Evolutionary conservation across 2,888 invertebrate species (phyloP).

Genomic region (Papilio demoleus): DNA sequence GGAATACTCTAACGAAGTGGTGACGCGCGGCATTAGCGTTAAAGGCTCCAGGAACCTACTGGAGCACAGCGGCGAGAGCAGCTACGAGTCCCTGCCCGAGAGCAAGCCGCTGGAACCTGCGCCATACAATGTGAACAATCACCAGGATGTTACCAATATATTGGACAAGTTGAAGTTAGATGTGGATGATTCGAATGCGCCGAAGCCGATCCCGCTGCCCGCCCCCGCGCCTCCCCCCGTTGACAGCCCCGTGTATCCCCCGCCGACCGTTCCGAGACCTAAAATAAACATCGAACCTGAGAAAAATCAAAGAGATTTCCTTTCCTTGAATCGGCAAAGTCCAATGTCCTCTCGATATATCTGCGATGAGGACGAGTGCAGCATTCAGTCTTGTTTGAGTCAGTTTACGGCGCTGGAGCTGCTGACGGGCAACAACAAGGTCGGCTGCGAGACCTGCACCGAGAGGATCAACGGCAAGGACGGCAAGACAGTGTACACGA

Average conservation of each 20-base stretch:
- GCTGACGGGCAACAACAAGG: constrained; percentile 95
- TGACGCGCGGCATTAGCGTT: constrained; percentile 72
- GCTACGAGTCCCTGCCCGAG: constrained; percentile 65
- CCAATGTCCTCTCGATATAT: constrained; percentile 87
- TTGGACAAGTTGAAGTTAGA: constrained; percentile 70
- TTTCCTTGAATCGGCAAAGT: constrained; percentile 65
- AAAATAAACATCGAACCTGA: constrained; percentile 67
- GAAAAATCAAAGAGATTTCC: constrained; percentile 57
- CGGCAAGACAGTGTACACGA: constrained; percentile 90
- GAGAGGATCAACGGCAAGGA: constrained; percentile 86
- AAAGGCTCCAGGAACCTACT: constrained; percentile 68
- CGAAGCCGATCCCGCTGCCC: constrained; percentile 58
- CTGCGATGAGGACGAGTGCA: constrained; percentile 90
- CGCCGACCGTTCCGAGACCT: constrained; percentile 57
- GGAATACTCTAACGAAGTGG: constrained; percentile 73
- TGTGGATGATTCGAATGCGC: constrained; percentile 56
- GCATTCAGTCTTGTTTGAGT: constrained; percentile 94
- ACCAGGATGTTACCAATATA: constrained; percentile 52
- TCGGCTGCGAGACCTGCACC: constrained; percentile 96
- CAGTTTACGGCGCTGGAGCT: constrained; percentile 96
- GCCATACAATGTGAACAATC: constrained; percentile 59
- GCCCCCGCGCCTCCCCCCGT: constrained; percentile 48
- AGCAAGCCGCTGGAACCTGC: constrained; percentile 54
- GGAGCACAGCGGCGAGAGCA: constrained; percentile 70
- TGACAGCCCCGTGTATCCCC: constrained; percentile 54